A percentile compares a stretch with the other conserved stretches of the same genome.
Conservation (phyloP, 2,113 vertebrate species). For the Cariama cristata region DNA sequence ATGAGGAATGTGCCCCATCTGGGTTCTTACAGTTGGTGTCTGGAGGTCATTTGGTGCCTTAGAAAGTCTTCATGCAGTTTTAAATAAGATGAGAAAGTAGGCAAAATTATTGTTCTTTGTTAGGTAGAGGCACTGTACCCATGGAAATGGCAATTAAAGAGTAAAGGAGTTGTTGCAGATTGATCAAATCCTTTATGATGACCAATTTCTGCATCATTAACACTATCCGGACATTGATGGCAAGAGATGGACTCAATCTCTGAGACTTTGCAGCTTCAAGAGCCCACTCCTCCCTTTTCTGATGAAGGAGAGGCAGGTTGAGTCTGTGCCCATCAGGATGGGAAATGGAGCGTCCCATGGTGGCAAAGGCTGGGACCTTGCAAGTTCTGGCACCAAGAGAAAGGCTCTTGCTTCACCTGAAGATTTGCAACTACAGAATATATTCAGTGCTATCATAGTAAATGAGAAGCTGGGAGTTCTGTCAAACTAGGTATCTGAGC, state of each 20-base stretch:
- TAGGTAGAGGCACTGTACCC: neutral
- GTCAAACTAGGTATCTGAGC: neutral
- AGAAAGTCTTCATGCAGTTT: neutral
- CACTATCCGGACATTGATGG: neutral
- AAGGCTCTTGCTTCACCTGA: neutral
- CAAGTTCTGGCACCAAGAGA: neutral
- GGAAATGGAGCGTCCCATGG: neutral
- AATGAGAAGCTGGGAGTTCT: neutral
- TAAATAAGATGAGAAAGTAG: neutral
- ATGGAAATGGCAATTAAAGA: neutral
- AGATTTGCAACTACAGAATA: neutral
- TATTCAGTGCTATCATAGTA: neutral
- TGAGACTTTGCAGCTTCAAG: neutral
- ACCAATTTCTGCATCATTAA: neutral
- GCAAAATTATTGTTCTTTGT: neutral
- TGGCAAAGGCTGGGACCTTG: neutral
- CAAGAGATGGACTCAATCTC: neutral
- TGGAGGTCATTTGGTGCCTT: neutral
- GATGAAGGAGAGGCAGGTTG: neutral
- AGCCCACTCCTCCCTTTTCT: neutral
- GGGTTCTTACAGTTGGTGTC: neutral
- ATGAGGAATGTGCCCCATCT: neutral
- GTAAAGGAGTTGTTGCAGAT: neutral
- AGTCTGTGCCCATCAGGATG: neutral
- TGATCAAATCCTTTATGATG: neutral